Conservation (phyloP, 2,888 invertebrate species). For the Callinectes sapidus region DNA sequence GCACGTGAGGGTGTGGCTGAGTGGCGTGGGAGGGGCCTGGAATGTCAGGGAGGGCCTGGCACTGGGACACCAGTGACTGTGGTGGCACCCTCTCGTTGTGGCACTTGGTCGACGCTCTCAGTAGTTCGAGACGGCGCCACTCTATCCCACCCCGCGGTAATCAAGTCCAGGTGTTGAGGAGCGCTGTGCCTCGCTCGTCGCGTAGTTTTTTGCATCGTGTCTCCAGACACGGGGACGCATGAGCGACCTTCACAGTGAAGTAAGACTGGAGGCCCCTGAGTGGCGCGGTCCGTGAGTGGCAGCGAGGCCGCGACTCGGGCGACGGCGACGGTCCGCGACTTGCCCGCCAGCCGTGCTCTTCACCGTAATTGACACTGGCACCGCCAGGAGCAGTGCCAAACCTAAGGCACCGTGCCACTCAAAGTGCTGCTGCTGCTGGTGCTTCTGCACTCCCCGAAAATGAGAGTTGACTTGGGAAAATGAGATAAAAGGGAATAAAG, state of each 20-base stretch:
- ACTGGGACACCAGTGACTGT: slow-evolving; percentile 48
- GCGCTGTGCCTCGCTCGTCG: background rate
- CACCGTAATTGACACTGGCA: slow-evolving; percentile 59
- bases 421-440: slow-evolving; percentile 16
- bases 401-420: slow-evolving; percentile 42
- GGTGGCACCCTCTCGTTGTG: slow-evolving; percentile 53
- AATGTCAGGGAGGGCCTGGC: slow-evolving; percentile 36
- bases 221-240: slow-evolving; percentile 22
- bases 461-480: slow-evolving; percentile 33
- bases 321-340: slow-evolving; percentile 42
- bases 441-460: slow-evolving; percentile 23
- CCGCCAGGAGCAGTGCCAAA: slow-evolving; percentile 55
- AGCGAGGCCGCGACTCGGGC: slow-evolving; percentile 7
- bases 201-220: background rate
- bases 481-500: slow-evolving; percentile 43
- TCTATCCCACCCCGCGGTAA: slow-evolving; percentile 20
- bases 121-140: slow-evolving; percentile 23
- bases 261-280: slow-evolving; percentile 14
- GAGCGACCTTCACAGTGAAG: background rate
- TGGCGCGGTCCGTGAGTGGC: background rate
- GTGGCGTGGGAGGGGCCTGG: slow-evolving; percentile 38
- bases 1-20: slow-evolving; percentile 49
- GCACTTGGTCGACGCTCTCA: slow-evolving; percentile 50
- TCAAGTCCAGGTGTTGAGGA: slow-evolving; percentile 49
- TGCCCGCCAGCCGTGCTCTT: slow-evolving; percentile 40